Evolutionary conservation across 2,888 invertebrate species (phyloP), one percentile per base, ranked within the genome.

Genomic region (Drosophila merina): DNA sequence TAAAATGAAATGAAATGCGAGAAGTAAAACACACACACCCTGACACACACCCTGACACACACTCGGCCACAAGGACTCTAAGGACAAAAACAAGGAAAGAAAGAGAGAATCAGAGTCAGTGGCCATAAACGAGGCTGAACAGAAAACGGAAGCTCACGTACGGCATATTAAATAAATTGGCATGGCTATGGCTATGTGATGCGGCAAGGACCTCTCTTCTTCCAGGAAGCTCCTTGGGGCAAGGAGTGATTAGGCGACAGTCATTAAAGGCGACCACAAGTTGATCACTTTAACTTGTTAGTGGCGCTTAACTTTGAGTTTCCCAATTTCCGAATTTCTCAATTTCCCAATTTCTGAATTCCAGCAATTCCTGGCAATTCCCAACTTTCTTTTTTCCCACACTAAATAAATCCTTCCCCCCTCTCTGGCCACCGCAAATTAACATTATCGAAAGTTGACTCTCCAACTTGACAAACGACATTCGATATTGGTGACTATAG

Each of bases 141-240:
- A 48, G 60, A 62, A 55, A 55, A 64, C 79, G 76, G 74, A 84
- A 70, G 28, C 76, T 72, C 87, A 83, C 87, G 87, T 83, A 78
- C 72, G 72, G 74, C 82, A 85, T 85, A 83, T 87, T 85, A 83
- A 78, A 83, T 87, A 81, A 87, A 83, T 85, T 83, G 83, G 72
- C 78, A 76, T 68, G 50, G 74, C 81, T 59, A 62, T 74, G 70
- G 74, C 81, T 59, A 62, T 74, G 70, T 66, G 67, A 72, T 78
- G 82, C 69, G 85, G 84, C 73, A 58, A 57, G 74, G 36, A 33
- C 45, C 26, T 30, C n/a, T 30, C 42, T 33, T 26, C 57, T 14
- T 28, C 40, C 36, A 12, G 36, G 36, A 36, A 36, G 36, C n/a
- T 51, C 36, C 38, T 44, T 14, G 38, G 26, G 52, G 52, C 67